Evolutionary conservation across 2,797 vertebrate genomes (phyloP), one percentile per base, ranked within the genome.

Genomic region (Coluber constrictor): DNA sequence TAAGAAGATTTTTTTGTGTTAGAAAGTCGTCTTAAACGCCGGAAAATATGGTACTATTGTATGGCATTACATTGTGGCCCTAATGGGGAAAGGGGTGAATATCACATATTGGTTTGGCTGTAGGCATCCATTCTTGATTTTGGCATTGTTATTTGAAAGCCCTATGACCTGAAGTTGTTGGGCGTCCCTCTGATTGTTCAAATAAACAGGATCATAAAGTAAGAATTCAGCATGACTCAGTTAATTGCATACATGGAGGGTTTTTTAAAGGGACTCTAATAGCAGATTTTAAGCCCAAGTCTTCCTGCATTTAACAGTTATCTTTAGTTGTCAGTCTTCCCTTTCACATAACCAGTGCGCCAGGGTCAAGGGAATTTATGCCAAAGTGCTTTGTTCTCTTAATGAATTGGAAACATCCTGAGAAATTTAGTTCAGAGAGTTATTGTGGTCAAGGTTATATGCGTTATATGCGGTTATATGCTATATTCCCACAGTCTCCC

Each of bases 311-410:
- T 86, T 27, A 79, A 92, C 23, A n/a, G 27, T 87, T 61, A 89
- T 87, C 89, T 94, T 93, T 20, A 56, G 55, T 93, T 91, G 91
- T 91, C 74, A 92, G 90, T 91, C 54, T 92, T 89, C 74, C 87
- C 37, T 74, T 91, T 90, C 88, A 56, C 56, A 87, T 94, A 92
- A 70, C n/a, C n/a, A 12, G 54, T 88, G 57, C 37, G 86, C 60
- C 92, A 92, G 43, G 18, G 55, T 88, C 89, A 87, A 57, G 83
- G 32, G 56, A 83, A 91, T 20, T 27, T 23, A 5, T 86, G 90
- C 87, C 93, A 89, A 91, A 63, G 56, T 32, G 12, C 29, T 79
- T 18, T 74, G n/a, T 29, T 27, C 56, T 88, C 23, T n/a, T 56
- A 93, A 63, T n/a, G 11, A 83, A 87, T 7, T 94, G 23, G 55